phyloP scores from a whole-genome alignment of 2,888 invertebrate genomes.

The Galerucella pusilla region DNA sequence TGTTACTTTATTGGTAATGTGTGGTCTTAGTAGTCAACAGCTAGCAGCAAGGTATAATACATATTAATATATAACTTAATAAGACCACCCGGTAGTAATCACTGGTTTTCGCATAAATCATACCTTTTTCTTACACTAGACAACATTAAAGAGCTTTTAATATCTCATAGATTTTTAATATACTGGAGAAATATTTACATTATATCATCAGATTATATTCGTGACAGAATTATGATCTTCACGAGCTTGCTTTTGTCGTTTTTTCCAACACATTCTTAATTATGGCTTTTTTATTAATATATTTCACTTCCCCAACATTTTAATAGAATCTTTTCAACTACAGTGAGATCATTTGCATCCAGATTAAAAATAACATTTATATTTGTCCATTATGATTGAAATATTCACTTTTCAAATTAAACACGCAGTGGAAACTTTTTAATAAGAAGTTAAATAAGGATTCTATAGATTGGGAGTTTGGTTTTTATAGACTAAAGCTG shows the following conservation, averaged over 20 bases:
- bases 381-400: no score
- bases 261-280: constrained; percentile 13
- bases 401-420: no score
- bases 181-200: constrained; percentile 22
- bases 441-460: no score
- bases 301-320: neutral
- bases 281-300: constrained; percentile 1
- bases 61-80: constrained; percentile 65
- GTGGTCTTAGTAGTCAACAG: constrained; percentile 62
- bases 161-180: constrained; percentile 53
- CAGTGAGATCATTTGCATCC: neutral
- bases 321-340: neutral
- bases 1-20: constrained; percentile 66
- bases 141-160: constrained; percentile 58
- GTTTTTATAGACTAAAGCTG: no score
- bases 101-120: constrained; percentile 64
- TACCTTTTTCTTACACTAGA: constrained; percentile 63
- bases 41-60: constrained; percentile 66
- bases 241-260: constrained; percentile 5
- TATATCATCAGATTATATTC: constrained; percentile 25
- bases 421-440: no score
- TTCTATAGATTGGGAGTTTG: no score
- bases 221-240: constrained; percentile 10
- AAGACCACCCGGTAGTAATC: constrained; percentile 65
- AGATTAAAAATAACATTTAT: neutral